Evolutionary conservation across 2,797 vertebrate genomes (phyloP), one percentile per base, ranked within the genome.

Genomic region (Pampus argenteus): DNA sequence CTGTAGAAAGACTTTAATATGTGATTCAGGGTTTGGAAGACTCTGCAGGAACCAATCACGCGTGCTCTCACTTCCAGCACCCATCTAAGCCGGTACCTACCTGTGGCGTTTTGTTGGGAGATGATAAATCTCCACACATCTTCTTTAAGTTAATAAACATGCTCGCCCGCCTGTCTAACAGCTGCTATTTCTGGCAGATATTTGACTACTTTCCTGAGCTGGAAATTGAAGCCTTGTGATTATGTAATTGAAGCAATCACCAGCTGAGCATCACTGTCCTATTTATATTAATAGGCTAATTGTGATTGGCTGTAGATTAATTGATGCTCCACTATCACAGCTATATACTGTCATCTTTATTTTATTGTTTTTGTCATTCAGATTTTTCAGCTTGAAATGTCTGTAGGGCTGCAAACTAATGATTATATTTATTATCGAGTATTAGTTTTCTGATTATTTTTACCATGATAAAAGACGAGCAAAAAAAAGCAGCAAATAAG

Each of bases 211-310:
- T 40, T 71, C n/a, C 66, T 68, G 9, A 44, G 57, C 38, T 61
- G 44, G 18, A 68, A 49, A 62, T 49, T 22, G 31, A 74, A 63
- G 44, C 4, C 5, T 59, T 45, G 10, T 15, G 23, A 47, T 71
- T 54, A 72, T 76, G 51, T 40, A 76, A 65, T 36, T 60, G 48
- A 69, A 0, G 49, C 51, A 58, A 28, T 62, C 62, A 70, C 47
- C 51, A 70, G 60, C 52, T 69, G 0, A 65, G 59, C 45, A 56
- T 57, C 47, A 50, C 50, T 73, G 79, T 61, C 70, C 66, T 49
- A 50, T 66, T 70, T 77, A 52, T 5, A 20, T 61, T 70, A 68
- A 58, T 48, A 63, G 60, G 28, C 54, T 65, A 71, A 58, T 52
- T 69, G 63, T 62, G 9, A 69, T 54, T 25, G 26, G 17, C 9